Evolutionary conservation across 2,113 vertebrate species (phyloP).

Genomic region (Elephantulus edwardii): DNA sequence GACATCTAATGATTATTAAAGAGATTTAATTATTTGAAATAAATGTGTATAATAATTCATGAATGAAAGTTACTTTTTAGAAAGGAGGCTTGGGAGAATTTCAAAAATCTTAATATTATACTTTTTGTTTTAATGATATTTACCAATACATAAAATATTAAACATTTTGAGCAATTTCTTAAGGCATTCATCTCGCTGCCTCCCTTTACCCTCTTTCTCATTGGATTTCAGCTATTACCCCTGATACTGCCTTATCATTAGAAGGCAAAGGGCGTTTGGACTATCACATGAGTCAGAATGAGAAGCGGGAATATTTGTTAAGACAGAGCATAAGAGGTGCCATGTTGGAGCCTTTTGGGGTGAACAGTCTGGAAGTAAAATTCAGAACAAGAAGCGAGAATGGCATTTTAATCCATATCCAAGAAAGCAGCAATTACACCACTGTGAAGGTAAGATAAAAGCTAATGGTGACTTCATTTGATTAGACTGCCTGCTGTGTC

Average conservation of each 20-base stretch:
- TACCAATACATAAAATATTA: background rate
- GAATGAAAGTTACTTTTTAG: background rate
- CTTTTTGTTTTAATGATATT: background rate
- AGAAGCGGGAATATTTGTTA: conserved; percentile 91
- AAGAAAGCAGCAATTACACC: conserved; percentile 98
- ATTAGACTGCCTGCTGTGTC: conserved; percentile 39
- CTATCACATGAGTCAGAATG: conserved; percentile 90
- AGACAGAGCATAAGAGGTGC: conserved; percentile 74
- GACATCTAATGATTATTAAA: background rate
- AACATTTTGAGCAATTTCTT: background rate
- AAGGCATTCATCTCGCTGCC: background rate
- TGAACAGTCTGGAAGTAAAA: conserved; percentile 91
- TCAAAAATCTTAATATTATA: background rate
- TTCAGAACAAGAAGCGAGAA: conserved; percentile 96
- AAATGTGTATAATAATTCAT: background rate
- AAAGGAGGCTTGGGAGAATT: background rate
- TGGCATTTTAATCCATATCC: conserved; percentile 92
- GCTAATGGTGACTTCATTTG: conserved; percentile 57
- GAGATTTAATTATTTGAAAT: conserved; percentile 5
- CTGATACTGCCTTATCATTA: conserved; percentile 93
- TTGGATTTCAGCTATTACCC: conserved; percentile 87
- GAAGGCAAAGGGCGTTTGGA: conserved; percentile 94
- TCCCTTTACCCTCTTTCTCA: background rate
- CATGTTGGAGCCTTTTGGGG: conserved; percentile 28
- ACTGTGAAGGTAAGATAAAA: conserved; percentile 90